phyloP scores from a whole-genome alignment of 2,113 vertebrate species.

The Phyllostomus hastatus region DNA sequence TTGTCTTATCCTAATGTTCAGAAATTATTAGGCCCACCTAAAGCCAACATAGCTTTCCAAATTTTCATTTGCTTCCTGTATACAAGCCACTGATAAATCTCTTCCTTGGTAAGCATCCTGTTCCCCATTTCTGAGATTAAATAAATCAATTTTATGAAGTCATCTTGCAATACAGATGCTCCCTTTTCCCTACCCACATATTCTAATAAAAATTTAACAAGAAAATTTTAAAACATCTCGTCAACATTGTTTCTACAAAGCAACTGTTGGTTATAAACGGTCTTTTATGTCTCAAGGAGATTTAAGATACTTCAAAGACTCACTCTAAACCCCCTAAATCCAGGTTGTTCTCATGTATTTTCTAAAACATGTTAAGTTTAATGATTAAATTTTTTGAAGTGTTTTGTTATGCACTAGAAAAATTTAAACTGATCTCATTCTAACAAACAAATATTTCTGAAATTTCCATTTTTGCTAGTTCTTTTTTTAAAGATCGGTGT shows the following conservation, averaged over 20 bases:
- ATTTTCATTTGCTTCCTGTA: not conserved
- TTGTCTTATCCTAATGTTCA: not conserved
- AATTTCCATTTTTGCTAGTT: conserved; percentile 18
- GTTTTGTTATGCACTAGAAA: not conserved
- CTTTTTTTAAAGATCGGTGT: not conserved
- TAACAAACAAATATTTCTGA: conserved; percentile 23
- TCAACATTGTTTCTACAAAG: conserved; percentile 62
- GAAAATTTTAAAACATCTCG: conserved; percentile 58
- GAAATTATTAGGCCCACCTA: not conserved
- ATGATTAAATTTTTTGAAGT: not conserved
- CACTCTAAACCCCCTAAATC: conserved; percentile 47
- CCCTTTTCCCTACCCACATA: conserved; percentile 48
- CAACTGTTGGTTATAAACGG: conserved; percentile 61
- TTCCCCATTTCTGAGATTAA: conserved; percentile 47
- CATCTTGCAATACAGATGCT: conserved; percentile 31
- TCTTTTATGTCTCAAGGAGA: conserved; percentile 45
- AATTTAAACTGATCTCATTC: not conserved
- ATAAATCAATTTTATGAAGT: conserved; percentile 33
- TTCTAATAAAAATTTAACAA: conserved; percentile 72
- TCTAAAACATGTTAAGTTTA: conserved; percentile 37
- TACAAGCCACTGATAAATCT: conserved; percentile 9
- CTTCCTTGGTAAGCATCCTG: not conserved
- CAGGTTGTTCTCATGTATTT: conserved; percentile 39
- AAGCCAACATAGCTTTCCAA: not conserved
- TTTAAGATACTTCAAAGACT: conserved; percentile 62